Evolutionary conservation across 2,113 vertebrate genomes (phyloP).

Genomic region (Turdus rufiventris): DNA sequence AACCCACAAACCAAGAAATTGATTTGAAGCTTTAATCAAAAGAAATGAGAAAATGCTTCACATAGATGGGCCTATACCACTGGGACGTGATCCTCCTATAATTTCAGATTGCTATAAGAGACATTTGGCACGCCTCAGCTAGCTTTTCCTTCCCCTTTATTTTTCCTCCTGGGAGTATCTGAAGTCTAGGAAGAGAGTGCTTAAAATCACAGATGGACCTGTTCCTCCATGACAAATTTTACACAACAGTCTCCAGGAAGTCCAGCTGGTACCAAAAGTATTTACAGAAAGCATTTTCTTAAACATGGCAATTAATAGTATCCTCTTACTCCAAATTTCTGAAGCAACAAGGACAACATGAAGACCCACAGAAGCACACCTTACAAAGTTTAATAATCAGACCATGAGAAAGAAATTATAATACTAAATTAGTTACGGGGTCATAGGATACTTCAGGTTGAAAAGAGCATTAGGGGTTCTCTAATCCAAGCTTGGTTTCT

Average conservation of each 20-base stretch:
- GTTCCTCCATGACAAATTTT: background rate
- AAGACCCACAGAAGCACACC: background rate
- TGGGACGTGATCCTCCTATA: background rate
- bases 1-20: constrained; percentile 20
- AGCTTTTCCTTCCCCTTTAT: fast-evolving
- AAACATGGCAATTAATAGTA: background rate
- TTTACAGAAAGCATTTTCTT: background rate
- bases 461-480: background rate
- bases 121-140: background rate
- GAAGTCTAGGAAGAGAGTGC: background rate
- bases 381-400: background rate
- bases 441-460: background rate
- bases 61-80: background rate
- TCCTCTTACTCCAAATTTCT: background rate
- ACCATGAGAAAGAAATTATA: background rate
- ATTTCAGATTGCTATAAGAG: background rate
- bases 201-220: background rate
- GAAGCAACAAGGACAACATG: background rate
- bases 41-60: constrained; percentile 49
- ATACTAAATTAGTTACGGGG: background rate
- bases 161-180: background rate
- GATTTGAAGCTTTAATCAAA: constrained; percentile 57
- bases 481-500: background rate
- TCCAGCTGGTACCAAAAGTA: background rate
- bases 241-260: background rate